Evolutionary conservation across 2,888 invertebrate genomes (phyloP).

Genomic region (Petrolisthes cinctipes): DNA sequence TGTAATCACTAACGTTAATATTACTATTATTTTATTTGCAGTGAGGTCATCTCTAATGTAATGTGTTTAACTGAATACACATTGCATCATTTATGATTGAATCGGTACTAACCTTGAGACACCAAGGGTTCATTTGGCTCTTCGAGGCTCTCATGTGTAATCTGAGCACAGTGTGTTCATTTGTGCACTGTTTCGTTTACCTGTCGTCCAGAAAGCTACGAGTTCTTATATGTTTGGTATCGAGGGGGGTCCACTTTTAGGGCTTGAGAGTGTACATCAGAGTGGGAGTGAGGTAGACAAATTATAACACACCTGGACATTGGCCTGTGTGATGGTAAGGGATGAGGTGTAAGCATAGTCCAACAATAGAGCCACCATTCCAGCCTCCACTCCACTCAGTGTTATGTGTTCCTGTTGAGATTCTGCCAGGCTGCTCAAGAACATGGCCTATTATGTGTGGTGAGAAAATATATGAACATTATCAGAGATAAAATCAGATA

Average conservation of each 20-base stretch:
- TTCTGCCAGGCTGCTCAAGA: slow-evolving; percentile 70
- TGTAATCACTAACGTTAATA: no score
- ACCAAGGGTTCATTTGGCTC: no score
- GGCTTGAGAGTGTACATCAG: no score
- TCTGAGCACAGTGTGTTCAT: no score
- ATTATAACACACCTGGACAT: slow-evolving; percentile 69
- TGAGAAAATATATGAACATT: background rate
- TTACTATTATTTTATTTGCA: no score
- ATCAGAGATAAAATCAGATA: background rate
- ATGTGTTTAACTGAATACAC: background rate
- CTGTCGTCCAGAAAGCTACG: no score
- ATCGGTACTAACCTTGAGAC: no score
- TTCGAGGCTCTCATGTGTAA: background rate
- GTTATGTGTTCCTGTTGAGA: slow-evolving; percentile 70
- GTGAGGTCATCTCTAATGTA: no score
- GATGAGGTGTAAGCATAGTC: slow-evolving; percentile 71
- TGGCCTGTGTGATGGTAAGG: slow-evolving; percentile 70
- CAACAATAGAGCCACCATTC: slow-evolving; percentile 70
- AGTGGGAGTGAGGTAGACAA: background rate
- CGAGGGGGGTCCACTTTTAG: no score
- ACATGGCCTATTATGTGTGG: slow-evolving; percentile 69
- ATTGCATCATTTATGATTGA: no score
- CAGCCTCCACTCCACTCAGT: slow-evolving; percentile 71
- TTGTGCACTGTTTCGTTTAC: no score
- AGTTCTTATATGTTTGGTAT: no score